Base-by-base conservation (phyloP, 2,113 vertebrate species). In the Siphamia tubifer region DNA sequence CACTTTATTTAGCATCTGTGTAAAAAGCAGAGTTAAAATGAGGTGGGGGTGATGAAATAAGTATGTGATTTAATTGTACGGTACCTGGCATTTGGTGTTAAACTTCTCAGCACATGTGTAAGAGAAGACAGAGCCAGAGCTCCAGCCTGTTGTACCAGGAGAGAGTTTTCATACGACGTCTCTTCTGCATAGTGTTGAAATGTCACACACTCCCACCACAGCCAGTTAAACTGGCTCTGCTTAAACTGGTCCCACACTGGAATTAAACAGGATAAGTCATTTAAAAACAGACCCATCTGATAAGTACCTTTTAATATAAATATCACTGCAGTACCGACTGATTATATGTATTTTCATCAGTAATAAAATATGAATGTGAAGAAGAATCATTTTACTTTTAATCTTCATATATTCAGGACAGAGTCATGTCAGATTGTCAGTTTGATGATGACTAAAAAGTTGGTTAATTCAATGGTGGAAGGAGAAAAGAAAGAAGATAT, bases 201-300 rank as follows among this genome's bases (percentile, higher is more conserved):
- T 0, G 96, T 97, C 36, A 97, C 97, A 17, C 95, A 96, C 92
- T 99, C 98, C 90, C 95, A 99, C 96, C 98, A 99, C 77, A 99
- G 89, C 97, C 98, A 99, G 80, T 98, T 99, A 77, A 96, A 99
- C 65, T 95, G 92, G 44, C 96, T 96, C 90, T 95, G 94, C 63
- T 96, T 96, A 32, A 94, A 94, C 80, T 99, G 97, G 90, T 99
- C 97, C 97, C 98, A 99, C 91, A 98, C 97, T 99, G 45, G 23
- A 62, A 44, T 39, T 2, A 74, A 12, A 85, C 1, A 45, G 74
- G 11, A 36, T 20, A 56, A 24, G 6, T 65, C 27, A 71, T 44
- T 42, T 23, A 4, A 19, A 13, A 21, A 7, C 1, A 16, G 30
- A 36, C 12, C 15, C 24, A 32, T 2, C 7, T 23, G 0, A 2